Base-by-base conservation (phyloP, 2,888 invertebrate genomes). In the Eumerus sabulonum region DNA sequence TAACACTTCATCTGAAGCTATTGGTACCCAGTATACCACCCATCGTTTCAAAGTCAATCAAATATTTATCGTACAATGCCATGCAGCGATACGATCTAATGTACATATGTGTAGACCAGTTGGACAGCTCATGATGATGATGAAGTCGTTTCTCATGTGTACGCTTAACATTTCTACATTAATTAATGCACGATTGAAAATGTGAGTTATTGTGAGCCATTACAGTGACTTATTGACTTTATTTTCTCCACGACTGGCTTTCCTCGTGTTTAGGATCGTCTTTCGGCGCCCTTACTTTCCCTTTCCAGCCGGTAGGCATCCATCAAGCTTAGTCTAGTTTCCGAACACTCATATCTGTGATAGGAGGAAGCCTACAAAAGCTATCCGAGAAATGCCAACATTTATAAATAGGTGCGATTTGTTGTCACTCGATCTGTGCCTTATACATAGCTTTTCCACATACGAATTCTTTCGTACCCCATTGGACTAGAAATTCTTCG, bases 1-100 rank as follows among this genome's bases (percentile, higher is more conserved):
- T 7, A n/a, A 7, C 27, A 27, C 27, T 27, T 27, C 27, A 27
- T 27, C 7, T 27, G 27, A 27, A 27, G 27, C 27, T 27, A 27
- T 27, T 2, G 2, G 27, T 27, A 27, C 27, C 3, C 27, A 68
- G 67, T 68, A 79, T 73, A 68, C 73, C 77, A 79, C 77, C 77
- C 77, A 73, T 79, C 62, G 77, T 45, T 73, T 63, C 62, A 79
- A 79, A 79, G 77, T 73, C 77, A 79, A 79, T 79, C 67, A 79
- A 79, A 79, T 63, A 73, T 77, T 77, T 67, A 68, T 77, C 73
- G 63, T 73, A 59, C 27, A 27, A 44, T 66, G 42, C 50, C 17
- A 63, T 54, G 44, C 47, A n/a, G 47, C 47, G 74, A 76, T 76
- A 47, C n/a, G n/a, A n/a, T n/a, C n/a, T n/a, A n/a, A n/a, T n/a